Percentiles rank a stretch among this genome's conserved stretches.
phyloP scores from a whole-genome alignment of 2,888 invertebrate genomes.

The Cephus spinipes region DNA sequence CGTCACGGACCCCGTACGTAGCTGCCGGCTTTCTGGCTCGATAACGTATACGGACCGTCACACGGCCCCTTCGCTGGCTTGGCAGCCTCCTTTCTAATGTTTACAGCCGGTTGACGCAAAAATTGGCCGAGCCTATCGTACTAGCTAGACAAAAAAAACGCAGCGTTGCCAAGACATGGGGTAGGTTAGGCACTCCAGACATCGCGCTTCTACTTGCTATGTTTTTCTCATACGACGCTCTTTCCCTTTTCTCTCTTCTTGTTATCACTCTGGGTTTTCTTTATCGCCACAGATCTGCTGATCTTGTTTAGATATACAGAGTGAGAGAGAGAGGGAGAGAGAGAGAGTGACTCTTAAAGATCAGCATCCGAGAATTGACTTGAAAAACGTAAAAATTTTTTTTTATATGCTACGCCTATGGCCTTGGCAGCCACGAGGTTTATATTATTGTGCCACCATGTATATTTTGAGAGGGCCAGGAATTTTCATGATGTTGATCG shows the following conservation, averaged over 20 bases:
- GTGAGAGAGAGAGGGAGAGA: neutral
- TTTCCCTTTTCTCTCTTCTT: conserved; percentile 9
- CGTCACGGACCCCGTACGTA: no score
- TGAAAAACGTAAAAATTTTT: no score
- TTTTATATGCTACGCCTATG: neutral
- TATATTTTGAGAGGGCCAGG: conserved; percentile 57
- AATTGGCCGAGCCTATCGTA: conserved; percentile 60
- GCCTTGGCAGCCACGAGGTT: conserved; percentile 40
- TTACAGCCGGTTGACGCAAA: conserved; percentile 61
- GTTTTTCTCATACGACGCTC: conserved; percentile 1
- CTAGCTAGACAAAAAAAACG: conserved; percentile 37
- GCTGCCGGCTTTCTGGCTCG: no score
- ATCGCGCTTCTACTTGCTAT: neutral
- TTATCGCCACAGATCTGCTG: conserved; percentile 2
- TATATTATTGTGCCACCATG: conserved; percentile 51
- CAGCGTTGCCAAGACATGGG: conserved; percentile 59
- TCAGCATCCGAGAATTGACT: no score
- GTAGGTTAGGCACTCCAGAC: conserved; percentile 56
- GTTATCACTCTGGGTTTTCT: conserved; percentile 15
- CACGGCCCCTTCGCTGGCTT: conserved; percentile 30
- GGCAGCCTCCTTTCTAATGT: conserved; percentile 62
- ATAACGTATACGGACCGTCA: no score
- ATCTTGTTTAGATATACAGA: conserved; percentile 20
- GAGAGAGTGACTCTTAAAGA: no score
- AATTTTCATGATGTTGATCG: conserved; percentile 61